Base-by-base conservation (phyloP, 2,888 invertebrate species). In the Drosophila pseudotakahashii region DNA sequence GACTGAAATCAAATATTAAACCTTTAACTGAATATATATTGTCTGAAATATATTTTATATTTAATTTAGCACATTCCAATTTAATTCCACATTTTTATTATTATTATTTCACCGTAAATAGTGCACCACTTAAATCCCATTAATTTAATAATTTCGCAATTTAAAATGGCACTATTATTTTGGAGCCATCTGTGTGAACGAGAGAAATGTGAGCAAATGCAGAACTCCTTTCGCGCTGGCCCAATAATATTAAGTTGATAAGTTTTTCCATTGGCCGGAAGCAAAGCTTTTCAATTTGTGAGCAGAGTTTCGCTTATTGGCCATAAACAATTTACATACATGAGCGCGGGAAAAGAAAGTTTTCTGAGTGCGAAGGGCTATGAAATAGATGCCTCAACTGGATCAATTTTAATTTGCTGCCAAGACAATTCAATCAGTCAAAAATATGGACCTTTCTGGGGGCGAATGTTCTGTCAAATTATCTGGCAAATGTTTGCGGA, bases 351-450 rank as follows among this genome's bases (percentile, higher is more conserved):
- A 0, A 34, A 13, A 34, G 3, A 32, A 34, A 48, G 48, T 48
- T 48, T 47, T 11, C 11, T 7, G 3, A 34, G 34, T 11, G 10
- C 32, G 3, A 11, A 11, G 16, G 48, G 4, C 34, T 9, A 32
- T 37, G 42, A 13, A 66, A 45, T 32, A 53, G 39, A 42, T 42
- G 52, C 41, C 34, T 45, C 34, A 79, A 76, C 73, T 64, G 63
- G 66, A 73, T 84, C 58, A 55, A 80, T 78, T 75, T 64, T 63
- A 78, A 84, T 77, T 79, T 77, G 69, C 73, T 70, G 61, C 60
- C 47, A 79, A 76, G 76, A 73, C 68, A 79, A 74, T 83, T 77
- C 78, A 77, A 78, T 79, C 78, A 72, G 42, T 41, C 39, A 42
- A 50, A 57, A n/a, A n/a, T 37, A 10, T 37, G n/a, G n/a, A 11